Base-by-base conservation (phyloP, 2,113 vertebrate genomes). In the Rana temporaria region DNA sequence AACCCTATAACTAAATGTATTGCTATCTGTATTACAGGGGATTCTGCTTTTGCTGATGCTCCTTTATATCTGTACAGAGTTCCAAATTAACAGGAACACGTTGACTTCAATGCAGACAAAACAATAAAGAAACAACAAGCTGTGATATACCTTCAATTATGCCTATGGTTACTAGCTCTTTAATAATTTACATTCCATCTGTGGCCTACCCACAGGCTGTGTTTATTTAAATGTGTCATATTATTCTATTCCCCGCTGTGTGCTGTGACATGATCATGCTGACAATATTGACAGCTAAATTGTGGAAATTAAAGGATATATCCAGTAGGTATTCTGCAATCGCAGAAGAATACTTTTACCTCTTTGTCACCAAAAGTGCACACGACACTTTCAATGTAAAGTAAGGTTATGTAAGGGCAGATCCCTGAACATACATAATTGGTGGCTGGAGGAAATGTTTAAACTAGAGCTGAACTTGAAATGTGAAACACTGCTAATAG, bases 161-260 rank as follows among this genome's bases (percentile, higher is more conserved):
- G 38, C 84, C 71, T 68, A 78, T 72, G 84, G 84, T 84, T 64
- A 68, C 38, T 17, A 42, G 76, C 79, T 77, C 85, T 48, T 66
- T 77, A 89, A 87, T 87, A 84, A 84, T 69, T 86, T 42, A 78
- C 78, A 6, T 71, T 74, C 86, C 85, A 82, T 86, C 86, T 87
- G 70, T 24, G 73, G 64, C 78, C 34, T 8, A 1, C 74, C 64
- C 11, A 14, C 53, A 53, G 22, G 74, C 84, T 68, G 82, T 84
- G 84, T 73, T 86, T 79, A 82, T 32, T 74, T 81, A 77, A 5
- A 76, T 52, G 17, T 4, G 42, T 17, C 20, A 11, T 59, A 56
- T 84, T 15, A 12, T 32, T 56, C 65, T 55, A 63, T 12, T 42
- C 30, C 17, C 68, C 11, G 16, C 38, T 16, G 53, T 52, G 69